Evolutionary conservation across 2,797 vertebrate genomes (phyloP), one percentile per base, ranked within the genome.

Genomic region (Bovichtus diacanthus): DNA sequence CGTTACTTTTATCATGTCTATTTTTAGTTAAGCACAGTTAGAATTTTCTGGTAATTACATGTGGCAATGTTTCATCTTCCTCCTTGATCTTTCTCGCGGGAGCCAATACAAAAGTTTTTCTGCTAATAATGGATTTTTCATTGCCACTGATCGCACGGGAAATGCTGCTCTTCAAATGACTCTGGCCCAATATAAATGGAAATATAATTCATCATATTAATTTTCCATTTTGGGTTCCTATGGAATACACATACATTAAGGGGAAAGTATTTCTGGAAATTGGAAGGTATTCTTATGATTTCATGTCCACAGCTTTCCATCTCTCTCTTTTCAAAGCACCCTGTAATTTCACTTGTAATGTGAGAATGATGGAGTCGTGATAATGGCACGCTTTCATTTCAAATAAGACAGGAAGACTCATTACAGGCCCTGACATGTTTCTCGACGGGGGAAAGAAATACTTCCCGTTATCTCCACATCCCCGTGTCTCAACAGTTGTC

Each of bases 321-420:
- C 75, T 65, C 62, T 39, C n/a, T 21, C 53, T 67, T 27, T 41
- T 71, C 5, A 2, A 11, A 34, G 63, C 75, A 74, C 80, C 79
- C 86, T 90, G 85, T 87, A 89, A 93, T 93, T 92, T 90, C 66
- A 46, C 80, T 79, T 34, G 67, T 90, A 88, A 91, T 89, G 81
- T 86, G 81, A 80, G 80, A 92, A 85, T 83, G 88, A 91, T 90
- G 69, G 80, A 88, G 83, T 82, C 34, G 56, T 83, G 90, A 88
- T 90, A 92, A 92, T 92, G 80, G 83, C 74, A 82, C 51, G 56
- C 84, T 93, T 90, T 92, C 82, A 83, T 90, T 90, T 89, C 76
- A 78, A 69, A 79, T 67, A 79, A 89, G 86, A 81, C 74, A 76
- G 50, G 81, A 81, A 87, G 87, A 82, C 81, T 91, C 89, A 91